Conservation (phyloP, 2,113 vertebrate species). For the Cyanoliseus patagonus region DNA sequence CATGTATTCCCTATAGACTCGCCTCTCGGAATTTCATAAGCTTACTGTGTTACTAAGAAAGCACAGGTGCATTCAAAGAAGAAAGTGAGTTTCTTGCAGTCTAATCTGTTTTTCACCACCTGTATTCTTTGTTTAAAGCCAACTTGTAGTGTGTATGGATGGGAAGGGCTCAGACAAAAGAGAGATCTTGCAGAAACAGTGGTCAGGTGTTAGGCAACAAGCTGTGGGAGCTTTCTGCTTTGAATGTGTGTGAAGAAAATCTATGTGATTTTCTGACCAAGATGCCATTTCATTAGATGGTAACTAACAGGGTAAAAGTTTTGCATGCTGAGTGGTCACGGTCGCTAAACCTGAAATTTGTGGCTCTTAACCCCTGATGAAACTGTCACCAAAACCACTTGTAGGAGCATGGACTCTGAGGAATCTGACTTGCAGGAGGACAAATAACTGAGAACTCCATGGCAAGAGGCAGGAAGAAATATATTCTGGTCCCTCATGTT, state of each 20-base stretch:
- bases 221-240: not conserved
- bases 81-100: not conserved
- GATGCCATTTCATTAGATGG: not conserved
- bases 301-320: not conserved
- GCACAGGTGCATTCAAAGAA: not conserved
- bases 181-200: fast-evolving
- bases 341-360: not conserved
- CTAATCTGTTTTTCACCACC: not conserved
- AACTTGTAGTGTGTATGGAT: fast-evolving
- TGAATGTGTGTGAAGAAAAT: not conserved
- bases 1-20: not conserved
- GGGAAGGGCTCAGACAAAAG: not conserved
- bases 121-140: not conserved
- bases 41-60: not conserved
- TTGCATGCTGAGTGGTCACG: fast-evolving
- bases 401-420: fast-evolving
- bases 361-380: not conserved
- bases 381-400: not conserved
- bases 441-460: not conserved
- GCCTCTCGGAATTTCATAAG: not conserved
- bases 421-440: not conserved
- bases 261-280: not conserved
- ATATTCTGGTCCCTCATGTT: not conserved
- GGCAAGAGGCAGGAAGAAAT: not conserved
- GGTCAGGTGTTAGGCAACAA: not conserved